A percentile compares a stretch with the other conserved stretches of the same genome.
These are phyloP conservation scores for Aptenodytes patagonicus DNA, from an alignment of 2,113 vertebrate genomes.

Conservation along the genomic window DNA sequence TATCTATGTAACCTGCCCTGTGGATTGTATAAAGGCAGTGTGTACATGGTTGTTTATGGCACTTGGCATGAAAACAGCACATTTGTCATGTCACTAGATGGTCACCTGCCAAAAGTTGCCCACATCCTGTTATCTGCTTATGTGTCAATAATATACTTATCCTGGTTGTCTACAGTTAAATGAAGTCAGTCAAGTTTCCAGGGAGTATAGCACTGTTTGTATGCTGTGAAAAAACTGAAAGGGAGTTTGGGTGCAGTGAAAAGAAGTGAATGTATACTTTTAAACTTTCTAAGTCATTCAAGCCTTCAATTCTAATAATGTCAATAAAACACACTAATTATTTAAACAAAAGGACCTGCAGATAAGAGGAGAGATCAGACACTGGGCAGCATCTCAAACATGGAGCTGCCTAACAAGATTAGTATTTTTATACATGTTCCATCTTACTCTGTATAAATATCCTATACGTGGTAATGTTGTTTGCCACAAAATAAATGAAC, in stretches of 20 bases:
- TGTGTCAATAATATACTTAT: background rate
- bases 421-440: background rate
- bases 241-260: background rate
- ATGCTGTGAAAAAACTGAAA: background rate
- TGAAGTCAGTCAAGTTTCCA: background rate
- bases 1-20: background rate
- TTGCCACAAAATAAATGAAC: constrained; percentile 44
- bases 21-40: background rate
- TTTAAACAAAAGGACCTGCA: background rate
- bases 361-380: background rate
- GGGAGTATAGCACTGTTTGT: background rate
- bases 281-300: background rate
- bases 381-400: background rate
- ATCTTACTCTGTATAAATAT: background rate
- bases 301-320: background rate
- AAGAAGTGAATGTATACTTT: background rate
- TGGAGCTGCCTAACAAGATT: background rate
- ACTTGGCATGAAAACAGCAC: background rate
- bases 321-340: background rate
- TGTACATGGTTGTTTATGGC: constrained; percentile 2
- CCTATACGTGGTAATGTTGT: background rate
- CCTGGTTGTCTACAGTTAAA: background rate
- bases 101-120: constrained; percentile 25
- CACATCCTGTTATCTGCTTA: background rate
- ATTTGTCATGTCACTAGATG: constrained; percentile 23